phyloP scores from a whole-genome alignment of 2,113 vertebrate species.

The Hydrochoerus hydrochaeris region DNA sequence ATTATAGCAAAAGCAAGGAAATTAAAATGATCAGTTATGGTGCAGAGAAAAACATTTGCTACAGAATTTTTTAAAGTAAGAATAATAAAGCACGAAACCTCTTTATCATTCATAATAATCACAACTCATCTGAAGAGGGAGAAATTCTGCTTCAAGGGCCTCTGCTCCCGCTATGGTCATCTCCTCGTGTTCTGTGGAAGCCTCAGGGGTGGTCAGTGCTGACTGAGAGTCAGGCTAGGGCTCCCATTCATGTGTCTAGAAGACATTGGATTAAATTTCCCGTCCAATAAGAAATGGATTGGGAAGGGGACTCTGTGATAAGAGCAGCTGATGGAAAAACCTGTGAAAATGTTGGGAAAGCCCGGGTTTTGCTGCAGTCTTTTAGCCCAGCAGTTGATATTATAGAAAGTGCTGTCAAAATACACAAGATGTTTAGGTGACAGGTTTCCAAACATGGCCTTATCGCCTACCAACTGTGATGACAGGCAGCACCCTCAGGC shows the following conservation, averaged over 20 bases:
- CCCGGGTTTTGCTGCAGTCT: not conserved
- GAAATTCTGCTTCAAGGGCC: not conserved
- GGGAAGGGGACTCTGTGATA: not conserved
- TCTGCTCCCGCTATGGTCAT: not conserved
- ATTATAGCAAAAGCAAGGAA: constrained; percentile 96
- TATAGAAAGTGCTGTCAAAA: not conserved
- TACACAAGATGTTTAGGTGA: not conserved
- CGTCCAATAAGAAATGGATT: not conserved
- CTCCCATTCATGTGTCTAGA: not conserved
- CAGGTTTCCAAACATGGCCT: not conserved
- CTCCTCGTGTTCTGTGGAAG: too few relatives aligned
- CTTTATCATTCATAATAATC: constrained; percentile 86
- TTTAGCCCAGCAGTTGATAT: not conserved
- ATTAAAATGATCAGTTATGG: constrained; percentile 95
- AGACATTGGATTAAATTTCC: not conserved
- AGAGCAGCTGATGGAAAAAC: not conserved
- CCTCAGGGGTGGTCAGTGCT: not conserved
- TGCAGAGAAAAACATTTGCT: constrained; percentile 88
- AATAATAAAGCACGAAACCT: constrained; percentile 84
- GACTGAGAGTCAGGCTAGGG: not conserved
- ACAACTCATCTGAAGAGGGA: constrained; percentile 75
- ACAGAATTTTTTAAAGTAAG: constrained; percentile 89
- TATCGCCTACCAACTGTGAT: not conserved
- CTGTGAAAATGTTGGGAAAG: rapidly evolving
- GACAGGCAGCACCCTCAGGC: not conserved